Evolutionary conservation across 1,140 invertebrate genomes (phyloP).

Genomic region (Colletes latitarsis): DNA sequence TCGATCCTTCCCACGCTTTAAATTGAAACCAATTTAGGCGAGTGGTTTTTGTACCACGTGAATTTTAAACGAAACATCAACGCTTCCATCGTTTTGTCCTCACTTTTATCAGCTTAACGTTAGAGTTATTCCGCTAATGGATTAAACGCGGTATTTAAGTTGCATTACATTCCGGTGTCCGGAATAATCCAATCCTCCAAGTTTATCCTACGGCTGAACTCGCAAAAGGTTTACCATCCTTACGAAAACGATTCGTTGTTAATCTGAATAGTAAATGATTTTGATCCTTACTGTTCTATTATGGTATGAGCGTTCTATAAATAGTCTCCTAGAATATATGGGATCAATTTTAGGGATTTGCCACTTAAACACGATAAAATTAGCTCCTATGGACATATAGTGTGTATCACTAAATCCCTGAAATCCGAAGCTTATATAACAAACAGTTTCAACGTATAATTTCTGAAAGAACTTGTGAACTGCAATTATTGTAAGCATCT

Average conservation of each 20-base stretch:
- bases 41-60: too few species aligned
- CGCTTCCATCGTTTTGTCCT: not conserved
- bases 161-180: not conserved
- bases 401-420: too few species aligned
- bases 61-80: conserved; percentile 9
- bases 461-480: too few species aligned
- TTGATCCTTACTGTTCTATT: not conserved
- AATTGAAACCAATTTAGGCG: not conserved
- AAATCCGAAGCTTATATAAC: too few species aligned
- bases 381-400: too few species aligned
- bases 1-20: not conserved
- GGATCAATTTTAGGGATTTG: too few species aligned
- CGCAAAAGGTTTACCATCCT: not conserved
- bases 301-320: not conserved
- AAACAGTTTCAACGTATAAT: too few species aligned
- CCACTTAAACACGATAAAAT: too few species aligned
- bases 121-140: not conserved
- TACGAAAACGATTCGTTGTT: not conserved
- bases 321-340: too few species aligned
- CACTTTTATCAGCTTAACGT: not conserved
- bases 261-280: not conserved
- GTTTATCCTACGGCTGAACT: not conserved
- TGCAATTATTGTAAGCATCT: too few species aligned
- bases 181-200: not conserved
- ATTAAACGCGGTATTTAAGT: not conserved